Conservation (phyloP, 2,797 vertebrate species). For the Tokudaia muenninki region DNA sequence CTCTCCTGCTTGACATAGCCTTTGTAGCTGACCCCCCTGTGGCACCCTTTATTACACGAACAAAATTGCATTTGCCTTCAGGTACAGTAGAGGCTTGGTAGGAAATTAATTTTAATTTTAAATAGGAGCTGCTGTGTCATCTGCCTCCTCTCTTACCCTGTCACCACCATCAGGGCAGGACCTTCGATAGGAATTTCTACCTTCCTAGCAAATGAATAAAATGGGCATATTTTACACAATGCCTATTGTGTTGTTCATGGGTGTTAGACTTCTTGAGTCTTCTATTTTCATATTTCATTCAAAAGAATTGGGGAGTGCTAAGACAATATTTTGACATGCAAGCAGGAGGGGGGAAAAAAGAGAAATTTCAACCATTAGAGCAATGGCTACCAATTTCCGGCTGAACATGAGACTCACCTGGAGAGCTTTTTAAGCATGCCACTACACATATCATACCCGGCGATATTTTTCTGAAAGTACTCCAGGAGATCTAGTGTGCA, state of each 20-base stretch:
- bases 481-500: slow-evolving; percentile 35
- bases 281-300: slow-evolving; percentile 58
- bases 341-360: not conserved
- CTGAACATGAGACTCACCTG: slow-evolving; percentile 55
- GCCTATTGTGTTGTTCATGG: slow-evolving; percentile 30
- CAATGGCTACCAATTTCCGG: slow-evolving; percentile 57
- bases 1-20: slow-evolving; percentile 61
- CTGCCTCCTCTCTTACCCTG: slow-evolving; percentile 54
- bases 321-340: slow-evolving; percentile 72
- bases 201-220: slow-evolving; percentile 51
- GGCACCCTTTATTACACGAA: slow-evolving; percentile 36
- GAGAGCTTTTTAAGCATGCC: slow-evolving; percentile 58
- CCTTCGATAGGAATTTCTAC: slow-evolving; percentile 53
- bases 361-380: slow-evolving; percentile 49
- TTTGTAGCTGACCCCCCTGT: slow-evolving; percentile 58
- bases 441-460: not conserved
- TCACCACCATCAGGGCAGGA: slow-evolving; percentile 46
- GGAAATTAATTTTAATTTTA: slow-evolving; percentile 80
- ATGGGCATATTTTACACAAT: slow-evolving; percentile 70
- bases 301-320: slow-evolving; percentile 51
- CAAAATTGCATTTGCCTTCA: slow-evolving; percentile 70
- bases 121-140: slow-evolving; percentile 62
- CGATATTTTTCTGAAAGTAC: slow-evolving; percentile 59
- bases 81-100: slow-evolving; percentile 53
- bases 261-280: slow-evolving; percentile 36